A percentile compares a stretch with the other conserved stretches of the same genome.
Evolutionary conservation across 2,888 invertebrate species (phyloP).

Genomic region (Lepidochitona cinerea): DNA sequence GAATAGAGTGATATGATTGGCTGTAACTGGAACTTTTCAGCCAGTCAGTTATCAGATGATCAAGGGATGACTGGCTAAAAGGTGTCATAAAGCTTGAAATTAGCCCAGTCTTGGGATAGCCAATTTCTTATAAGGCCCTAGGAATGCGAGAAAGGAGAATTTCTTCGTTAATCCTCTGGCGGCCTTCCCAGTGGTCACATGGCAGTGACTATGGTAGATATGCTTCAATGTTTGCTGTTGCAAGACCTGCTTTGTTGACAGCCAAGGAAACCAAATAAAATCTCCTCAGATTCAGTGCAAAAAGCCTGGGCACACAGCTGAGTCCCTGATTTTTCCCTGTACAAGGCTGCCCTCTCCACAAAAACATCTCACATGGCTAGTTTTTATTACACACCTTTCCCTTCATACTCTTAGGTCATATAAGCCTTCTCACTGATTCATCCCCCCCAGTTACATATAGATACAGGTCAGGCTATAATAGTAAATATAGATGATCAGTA

Average conservation of each 20-base stretch:
- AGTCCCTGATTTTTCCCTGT: neutral
- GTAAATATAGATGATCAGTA: no score
- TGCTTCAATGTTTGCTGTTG: neutral
- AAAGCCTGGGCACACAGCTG: neutral
- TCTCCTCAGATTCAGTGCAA: neutral
- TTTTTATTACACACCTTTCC: neutral
- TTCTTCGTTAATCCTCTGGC: neutral
- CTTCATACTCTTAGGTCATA: no score
- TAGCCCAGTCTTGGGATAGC: no score
- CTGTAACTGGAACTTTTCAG: no score
- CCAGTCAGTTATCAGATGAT: no score
- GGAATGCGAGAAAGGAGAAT: neutral
- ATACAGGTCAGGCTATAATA: no score
- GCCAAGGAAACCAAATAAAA: constrained; percentile 5
- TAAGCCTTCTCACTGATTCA: neutral
- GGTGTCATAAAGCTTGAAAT: no score
- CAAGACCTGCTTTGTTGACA: constrained; percentile 2
- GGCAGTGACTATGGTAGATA: constrained; percentile 2
- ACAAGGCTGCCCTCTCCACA: neutral
- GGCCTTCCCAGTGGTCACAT: neutral
- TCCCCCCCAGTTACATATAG: no score
- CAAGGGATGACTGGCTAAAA: no score
- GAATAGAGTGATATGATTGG: no score
- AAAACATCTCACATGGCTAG: neutral
- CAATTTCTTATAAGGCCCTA: no score